Base-by-base conservation (phyloP, 2,888 invertebrate species). In the Temnothorax rugatulus region DNA sequence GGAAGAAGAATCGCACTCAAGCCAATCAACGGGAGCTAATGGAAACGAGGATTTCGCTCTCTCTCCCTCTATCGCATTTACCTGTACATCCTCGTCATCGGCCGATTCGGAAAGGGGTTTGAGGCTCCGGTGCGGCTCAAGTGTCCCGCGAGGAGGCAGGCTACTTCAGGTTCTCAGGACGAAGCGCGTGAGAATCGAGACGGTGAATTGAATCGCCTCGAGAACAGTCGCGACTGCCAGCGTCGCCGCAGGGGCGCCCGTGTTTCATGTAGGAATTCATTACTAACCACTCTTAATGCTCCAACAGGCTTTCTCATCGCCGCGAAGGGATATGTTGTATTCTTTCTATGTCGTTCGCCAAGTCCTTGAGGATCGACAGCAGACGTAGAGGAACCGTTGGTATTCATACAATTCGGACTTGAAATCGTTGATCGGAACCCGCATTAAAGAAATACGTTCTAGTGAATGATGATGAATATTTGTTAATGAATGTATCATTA, bases 151-250 rank as follows among this genome's bases (percentile, higher is more conserved):
- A 85, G 68, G 79, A 81, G 57, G 86, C 84, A 81, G 74, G 84
- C 90, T 86, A 90, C 90, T 90, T 61, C 75, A 90, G 63, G 54
- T 83, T 85, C 88, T 81, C 79, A 76, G 77, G 82, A 81, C 66
- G 79, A 63, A 82, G 52, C 57, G 81, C 90, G 90, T 90, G 90
- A 90, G 90, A 90, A 90, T 90, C 87, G 84, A 86, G 83, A 76
- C 76, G 88, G 44, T 87, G 89, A 90, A 88, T 88, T 88, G 86
- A 86, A 88, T 87, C 86, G 84, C 83, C 77, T 77, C 83, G 82
- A 74, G 50, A 61, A 85, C 71, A 77, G 47, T 86, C 86, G 83
- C n/a, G 54, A 21, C 81, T 69, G 74, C 29, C 47, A 59, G 59
- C 75, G 74, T 87, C 86, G 69, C 86, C 66, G 41, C 84, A 77